Evolutionary conservation across 1,140 invertebrate species (phyloP).

Genomic region (Drosophila bipectinata): DNA sequence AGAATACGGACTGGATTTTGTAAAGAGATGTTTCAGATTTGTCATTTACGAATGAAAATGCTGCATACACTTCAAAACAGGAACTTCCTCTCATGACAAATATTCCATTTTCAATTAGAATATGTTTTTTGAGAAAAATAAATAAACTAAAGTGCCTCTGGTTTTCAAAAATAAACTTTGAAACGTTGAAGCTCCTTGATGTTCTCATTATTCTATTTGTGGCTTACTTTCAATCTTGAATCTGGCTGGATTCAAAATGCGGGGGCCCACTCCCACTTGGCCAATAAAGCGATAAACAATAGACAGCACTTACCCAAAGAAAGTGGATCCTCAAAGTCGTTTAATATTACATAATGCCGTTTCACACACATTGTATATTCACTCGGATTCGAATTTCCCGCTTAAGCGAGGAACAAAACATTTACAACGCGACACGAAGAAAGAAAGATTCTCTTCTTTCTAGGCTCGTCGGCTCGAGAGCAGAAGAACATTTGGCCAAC

Average conservation of each 20-base stretch:
- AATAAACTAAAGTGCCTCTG: not conserved
- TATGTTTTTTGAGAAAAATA: no score
- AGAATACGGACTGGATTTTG: conserved; percentile 1
- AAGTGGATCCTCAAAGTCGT: not conserved
- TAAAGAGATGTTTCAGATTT: not conserved
- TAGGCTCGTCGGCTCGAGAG: conserved; percentile 69
- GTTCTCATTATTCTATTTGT: conserved; percentile 35
- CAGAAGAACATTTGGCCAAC: conserved; percentile 73
- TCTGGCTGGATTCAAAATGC: conserved; percentile 21
- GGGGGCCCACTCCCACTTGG: not conserved
- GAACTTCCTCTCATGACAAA: no score
- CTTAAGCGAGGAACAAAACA: not conserved
- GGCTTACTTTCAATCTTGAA: conserved; percentile 65
- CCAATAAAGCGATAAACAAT: not conserved
- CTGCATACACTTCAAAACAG: no score
- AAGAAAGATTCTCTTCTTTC: no score
- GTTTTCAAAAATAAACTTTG: not conserved
- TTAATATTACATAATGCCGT: not conserved
- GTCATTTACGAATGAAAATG: conserved; percentile 2
- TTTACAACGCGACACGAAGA: conserved; percentile 11
- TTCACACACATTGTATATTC: not conserved
- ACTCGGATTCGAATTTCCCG: conserved; percentile 5
- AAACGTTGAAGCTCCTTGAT: not conserved
- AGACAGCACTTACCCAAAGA: not conserved
- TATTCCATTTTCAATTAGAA: no score